Percentiles rank a stretch among this genome's conserved stretches.
Conservation (phyloP, 2,888 invertebrate genomes). For the Drosophila picticornis region DNA sequence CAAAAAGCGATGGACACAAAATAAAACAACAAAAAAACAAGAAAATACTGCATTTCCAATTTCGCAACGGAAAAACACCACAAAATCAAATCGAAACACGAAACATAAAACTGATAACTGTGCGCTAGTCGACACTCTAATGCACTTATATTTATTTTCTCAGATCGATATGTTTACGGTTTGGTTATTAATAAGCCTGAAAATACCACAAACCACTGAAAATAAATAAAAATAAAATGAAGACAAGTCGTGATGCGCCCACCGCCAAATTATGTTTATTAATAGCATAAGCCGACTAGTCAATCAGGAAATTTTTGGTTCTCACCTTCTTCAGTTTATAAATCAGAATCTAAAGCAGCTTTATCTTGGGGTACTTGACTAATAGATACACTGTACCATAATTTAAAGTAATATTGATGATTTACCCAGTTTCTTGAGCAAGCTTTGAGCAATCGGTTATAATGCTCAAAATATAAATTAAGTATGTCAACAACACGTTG, state of each 20-base stretch:
- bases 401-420: not conserved
- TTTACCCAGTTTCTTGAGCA: not conserved
- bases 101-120: conserved; percentile 1
- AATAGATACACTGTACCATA: not conserved
- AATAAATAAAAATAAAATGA: conserved; percentile 1
- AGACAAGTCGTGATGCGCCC: not conserved
- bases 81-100: conserved; percentile 45
- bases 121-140: conserved; percentile 6
- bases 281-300: no score
- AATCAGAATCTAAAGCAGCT: not conserved
- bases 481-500: not conserved
- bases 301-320: not conserved
- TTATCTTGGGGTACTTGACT: not conserved
- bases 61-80: conserved; percentile 40
- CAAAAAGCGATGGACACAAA: conserved; percentile 27
- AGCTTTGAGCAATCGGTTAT: not conserved
- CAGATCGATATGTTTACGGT: not conserved
- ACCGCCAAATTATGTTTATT: not conserved
- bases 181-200: not conserved
- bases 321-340: no score
- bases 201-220: not conserved
- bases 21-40: conserved; percentile 13
- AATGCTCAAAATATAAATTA: not conserved
- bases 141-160: conserved; percentile 2
- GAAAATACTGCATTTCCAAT: conserved; percentile 42